These are phyloP conservation scores for Atrichornis clamosus DNA, from an alignment of 2,113 vertebrate species.

Conservation along the genomic window DNA sequence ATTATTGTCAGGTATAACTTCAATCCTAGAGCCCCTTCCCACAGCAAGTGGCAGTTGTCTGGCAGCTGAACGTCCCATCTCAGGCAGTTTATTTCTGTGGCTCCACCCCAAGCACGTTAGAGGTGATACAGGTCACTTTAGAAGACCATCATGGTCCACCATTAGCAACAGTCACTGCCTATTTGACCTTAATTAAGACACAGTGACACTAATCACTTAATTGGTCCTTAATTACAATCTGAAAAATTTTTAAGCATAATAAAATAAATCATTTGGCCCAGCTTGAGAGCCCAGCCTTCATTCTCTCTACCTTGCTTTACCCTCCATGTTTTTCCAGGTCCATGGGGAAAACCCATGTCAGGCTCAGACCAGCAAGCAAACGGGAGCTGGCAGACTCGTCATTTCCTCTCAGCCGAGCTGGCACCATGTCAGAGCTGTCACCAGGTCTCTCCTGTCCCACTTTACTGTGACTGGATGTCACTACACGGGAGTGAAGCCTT, in stretches of 20 bases:
- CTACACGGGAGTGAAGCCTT: not conserved
- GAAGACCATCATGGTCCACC: not conserved
- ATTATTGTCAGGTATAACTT: not conserved
- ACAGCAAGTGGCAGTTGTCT: not conserved
- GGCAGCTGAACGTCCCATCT: not conserved
- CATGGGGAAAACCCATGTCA: not conserved
- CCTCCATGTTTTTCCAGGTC: not conserved
- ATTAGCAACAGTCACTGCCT: not conserved
- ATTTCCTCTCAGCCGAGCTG: not conserved
- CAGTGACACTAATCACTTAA: not conserved
- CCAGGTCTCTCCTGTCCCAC: constrained; percentile 42
- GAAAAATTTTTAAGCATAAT: not conserved
- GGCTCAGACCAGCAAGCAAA: not conserved
- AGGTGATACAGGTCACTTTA: not conserved
- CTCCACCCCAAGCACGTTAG: not conserved
- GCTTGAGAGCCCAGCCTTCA: not conserved
- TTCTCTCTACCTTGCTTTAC: not conserved
- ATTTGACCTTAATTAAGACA: constrained; percentile 18
- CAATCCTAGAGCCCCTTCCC: not conserved
- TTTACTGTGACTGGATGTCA: not conserved
- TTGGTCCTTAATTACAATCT: not conserved
- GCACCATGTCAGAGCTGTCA: not conserved
- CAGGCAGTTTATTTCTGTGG: not conserved
- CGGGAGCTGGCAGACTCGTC: not conserved
- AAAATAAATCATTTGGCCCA: not conserved